Base-by-base conservation (phyloP, 1,140 invertebrate species). In the Tetragnatha versicolor region DNA sequence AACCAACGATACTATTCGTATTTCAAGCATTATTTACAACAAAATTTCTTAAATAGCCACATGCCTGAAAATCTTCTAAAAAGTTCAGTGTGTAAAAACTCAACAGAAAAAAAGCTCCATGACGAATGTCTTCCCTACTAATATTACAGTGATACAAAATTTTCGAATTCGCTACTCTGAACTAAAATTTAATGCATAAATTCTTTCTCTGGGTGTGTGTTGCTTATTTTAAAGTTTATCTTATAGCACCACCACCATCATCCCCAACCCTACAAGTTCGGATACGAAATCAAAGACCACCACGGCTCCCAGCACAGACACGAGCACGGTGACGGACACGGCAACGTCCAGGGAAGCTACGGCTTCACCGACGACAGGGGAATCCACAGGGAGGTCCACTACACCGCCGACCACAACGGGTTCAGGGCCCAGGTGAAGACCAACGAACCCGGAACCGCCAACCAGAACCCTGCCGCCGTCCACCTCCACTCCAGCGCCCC, bases 371-470 rank as follows among this genome's bases (percentile, higher is more conserved):
- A 78, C 31, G 20, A 33, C 17, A 65, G 66, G 27, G 81, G 81
- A 2, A 39, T 45, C 31, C 22, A 61, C 29, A 55, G 81, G 31
- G 61, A 65, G 7, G 81, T 82, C n/a, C 58, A 77, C 10, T 82
- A 82, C 53, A 33, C 35, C 29, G 81, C 81, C 27, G 81, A 82
- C 37, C 47, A 79, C 17, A 42, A 39, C 35, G 81, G 80, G 17
- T 81, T 79, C 61, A 25, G 75, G 12, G 81, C 76, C 39, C 17
- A 20, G 6, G 80, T 81, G 17, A 65, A 49, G 42, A 81, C 53
- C 35, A 81, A 81, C 47, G 81, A 81, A 47, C 70, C 73, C 14
- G 81, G 81, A 60, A 80, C 78, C 4, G 27, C 47, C 10, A 53
- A 53, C 22, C 45, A 70, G 10, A 27, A 70, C n/a, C 68, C 68